Evolutionary conservation across 2,797 vertebrate genomes (phyloP).

Genomic region (Acanthurus leucopareius): DNA sequence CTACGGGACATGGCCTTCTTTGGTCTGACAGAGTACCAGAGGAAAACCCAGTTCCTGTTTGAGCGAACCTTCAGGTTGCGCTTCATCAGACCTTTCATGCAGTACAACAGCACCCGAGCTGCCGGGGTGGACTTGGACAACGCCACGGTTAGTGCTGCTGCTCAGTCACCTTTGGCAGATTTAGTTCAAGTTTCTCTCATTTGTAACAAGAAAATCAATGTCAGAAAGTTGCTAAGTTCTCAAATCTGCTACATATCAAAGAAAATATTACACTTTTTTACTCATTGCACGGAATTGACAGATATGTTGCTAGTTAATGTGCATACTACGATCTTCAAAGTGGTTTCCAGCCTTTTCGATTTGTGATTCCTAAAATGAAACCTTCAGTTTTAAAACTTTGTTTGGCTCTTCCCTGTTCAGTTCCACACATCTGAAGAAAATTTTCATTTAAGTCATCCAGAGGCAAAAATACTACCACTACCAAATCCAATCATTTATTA

Average conservation of each 20-base stretch:
- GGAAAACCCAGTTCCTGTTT: slow-evolving; percentile 99
- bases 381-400: no score
- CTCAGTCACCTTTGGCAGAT: neutral
- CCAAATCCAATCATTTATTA: neutral
- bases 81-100: slow-evolving; percentile 98
- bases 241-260: neutral
- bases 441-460: no score
- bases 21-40: slow-evolving; percentile 97
- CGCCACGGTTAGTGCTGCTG: slow-evolving; percentile 83
- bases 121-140: slow-evolving; percentile 96
- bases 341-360: neutral
- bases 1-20: slow-evolving; percentile 99
- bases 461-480: neutral
- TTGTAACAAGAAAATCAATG: neutral
- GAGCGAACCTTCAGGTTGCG: slow-evolving; percentile 97
- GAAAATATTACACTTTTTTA: neutral
- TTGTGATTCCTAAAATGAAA: neutral
- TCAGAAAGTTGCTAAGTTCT: neutral
- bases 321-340: neutral
- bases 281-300: neutral
- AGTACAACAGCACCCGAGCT: slow-evolving; percentile 98
- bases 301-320: neutral
- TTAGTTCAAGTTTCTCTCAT: neutral
- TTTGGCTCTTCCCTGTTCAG: no score
- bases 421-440: no score